phyloP scores from a whole-genome alignment of 2,888 invertebrate species.

The Megamerina dolium region DNA sequence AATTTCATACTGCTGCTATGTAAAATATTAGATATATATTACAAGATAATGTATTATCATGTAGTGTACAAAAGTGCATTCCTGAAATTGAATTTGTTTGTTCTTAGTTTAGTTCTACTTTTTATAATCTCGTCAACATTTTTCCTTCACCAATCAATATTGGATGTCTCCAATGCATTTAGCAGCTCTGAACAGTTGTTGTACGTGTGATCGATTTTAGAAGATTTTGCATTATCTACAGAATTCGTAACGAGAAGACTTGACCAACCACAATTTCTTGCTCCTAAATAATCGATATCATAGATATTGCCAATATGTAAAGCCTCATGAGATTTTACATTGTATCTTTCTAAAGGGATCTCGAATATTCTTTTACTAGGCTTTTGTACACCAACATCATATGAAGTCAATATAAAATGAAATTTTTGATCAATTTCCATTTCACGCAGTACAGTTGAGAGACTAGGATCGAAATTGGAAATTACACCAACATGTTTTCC shows the following conservation, averaged over 20 bases:
- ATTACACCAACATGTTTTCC: constrained; percentile 63
- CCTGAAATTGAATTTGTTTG: too few relatives aligned
- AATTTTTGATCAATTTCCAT: constrained; percentile 60
- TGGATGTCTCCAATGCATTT: constrained; percentile 27
- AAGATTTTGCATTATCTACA: constrained; percentile 12
- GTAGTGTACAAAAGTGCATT: too few relatives aligned
- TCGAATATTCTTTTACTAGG: constrained; percentile 39
- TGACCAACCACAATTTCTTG: constrained; percentile 54
- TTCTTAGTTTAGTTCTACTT: too few relatives aligned
- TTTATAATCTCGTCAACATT: too few relatives aligned
- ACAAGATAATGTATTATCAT: too few relatives aligned
- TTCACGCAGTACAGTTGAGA: constrained; percentile 60
- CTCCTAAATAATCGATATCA: constrained; percentile 71
- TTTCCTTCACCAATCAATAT: constrained; percentile 41
- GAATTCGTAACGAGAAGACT: constrained; percentile 30
- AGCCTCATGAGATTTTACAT: constrained; percentile 56
- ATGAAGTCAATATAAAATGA: constrained; percentile 75
- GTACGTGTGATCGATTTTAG: constrained; percentile 28
- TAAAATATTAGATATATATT: too few relatives aligned
- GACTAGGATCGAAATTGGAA: constrained; percentile 83
- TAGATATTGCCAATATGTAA: constrained; percentile 79
- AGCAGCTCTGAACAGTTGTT: constrained; percentile 28
- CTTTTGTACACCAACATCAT: constrained; percentile 57
- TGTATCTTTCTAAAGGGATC: constrained; percentile 52
- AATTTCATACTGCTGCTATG: too few relatives aligned